Evolutionary conservation across 1,140 invertebrate species (phyloP).

Genomic region (Wasmannia auropunctata): DNA sequence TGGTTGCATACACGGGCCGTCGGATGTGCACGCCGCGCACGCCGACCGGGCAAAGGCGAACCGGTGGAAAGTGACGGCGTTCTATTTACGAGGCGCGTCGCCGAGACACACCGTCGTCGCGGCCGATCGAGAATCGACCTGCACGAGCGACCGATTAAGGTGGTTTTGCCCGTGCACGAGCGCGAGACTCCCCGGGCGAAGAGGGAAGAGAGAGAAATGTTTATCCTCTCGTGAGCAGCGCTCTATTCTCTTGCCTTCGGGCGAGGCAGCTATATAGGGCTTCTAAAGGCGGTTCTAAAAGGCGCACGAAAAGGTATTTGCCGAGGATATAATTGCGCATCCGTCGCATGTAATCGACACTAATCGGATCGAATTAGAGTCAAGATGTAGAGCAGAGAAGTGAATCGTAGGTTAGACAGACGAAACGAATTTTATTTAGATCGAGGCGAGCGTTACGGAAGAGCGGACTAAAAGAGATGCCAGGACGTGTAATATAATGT

Average conservation of each 20-base stretch:
- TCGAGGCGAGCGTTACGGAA: neutral
- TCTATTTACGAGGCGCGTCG: constrained; percentile 46
- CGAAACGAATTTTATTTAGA: neutral
- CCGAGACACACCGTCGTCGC: constrained; percentile 27
- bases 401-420: neutral
- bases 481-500: neutral
- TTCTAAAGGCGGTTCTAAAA: neutral
- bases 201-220: neutral
- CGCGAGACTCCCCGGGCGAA: neutral
- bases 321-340: neutral
- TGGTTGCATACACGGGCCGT: neutral
- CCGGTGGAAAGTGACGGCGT: constrained; percentile 41
- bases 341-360: neutral
- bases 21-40: constrained; percentile 15
- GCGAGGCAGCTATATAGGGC: neutral
- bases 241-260: constrained; percentile 20
- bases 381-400: neutral
- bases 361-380: neutral
- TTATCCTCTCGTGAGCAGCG: neutral
- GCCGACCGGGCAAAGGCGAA: constrained; percentile 6
- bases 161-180: constrained; percentile 29
- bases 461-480: neutral
- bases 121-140: constrained; percentile 26
- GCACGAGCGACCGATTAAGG: constrained; percentile 44
- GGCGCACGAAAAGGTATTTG: neutral